Percentiles rank a stretch among this genome's conserved stretches.
These are phyloP conservation scores for Pseudomyrmex cubaensis DNA, from an alignment of 1,140 invertebrate genomes.

Conservation along the genomic window DNA sequence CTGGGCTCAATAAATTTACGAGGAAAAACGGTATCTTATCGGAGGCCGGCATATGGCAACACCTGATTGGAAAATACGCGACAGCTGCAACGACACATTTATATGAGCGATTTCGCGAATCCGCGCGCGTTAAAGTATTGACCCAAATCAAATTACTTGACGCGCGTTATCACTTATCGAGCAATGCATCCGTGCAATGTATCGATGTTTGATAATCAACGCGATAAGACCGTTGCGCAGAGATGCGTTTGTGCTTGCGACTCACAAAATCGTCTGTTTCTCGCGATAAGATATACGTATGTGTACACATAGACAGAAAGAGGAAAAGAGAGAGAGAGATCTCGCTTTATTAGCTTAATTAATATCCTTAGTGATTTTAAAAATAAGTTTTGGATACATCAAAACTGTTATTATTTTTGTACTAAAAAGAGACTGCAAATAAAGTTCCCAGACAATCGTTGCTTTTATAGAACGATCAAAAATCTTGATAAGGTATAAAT, in stretches of 20 bases:
- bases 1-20: conserved; percentile 52
- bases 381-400: too few species aligned
- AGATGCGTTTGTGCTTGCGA: conserved; percentile 19
- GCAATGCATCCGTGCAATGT: conserved; percentile 63
- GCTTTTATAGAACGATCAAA: too few species aligned
- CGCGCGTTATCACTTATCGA: conserved; percentile 64
- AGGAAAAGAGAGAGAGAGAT: too few species aligned
- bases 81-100: conserved; percentile 32
- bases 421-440: too few species aligned
- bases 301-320: too few species aligned
- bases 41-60: conserved; percentile 29
- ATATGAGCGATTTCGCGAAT: conserved; percentile 18
- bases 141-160: conserved; percentile 64
- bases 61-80: conserved; percentile 55
- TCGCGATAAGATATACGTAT: conserved; percentile 52
- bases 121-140: conserved; percentile 53
- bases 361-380: too few species aligned
- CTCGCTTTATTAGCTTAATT: too few species aligned
- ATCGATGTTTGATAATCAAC: conserved; percentile 54
- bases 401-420: too few species aligned
- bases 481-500: too few species aligned
- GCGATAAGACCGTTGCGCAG: conserved; percentile 47
- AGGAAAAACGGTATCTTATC: conserved; percentile 49
- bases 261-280: conserved; percentile 12
- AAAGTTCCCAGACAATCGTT: too few species aligned